A percentile compares a stretch with the other conserved stretches of the same genome.
phyloP scores from a whole-genome alignment of 2,888 invertebrate species.

The Lobophora halterata region DNA sequence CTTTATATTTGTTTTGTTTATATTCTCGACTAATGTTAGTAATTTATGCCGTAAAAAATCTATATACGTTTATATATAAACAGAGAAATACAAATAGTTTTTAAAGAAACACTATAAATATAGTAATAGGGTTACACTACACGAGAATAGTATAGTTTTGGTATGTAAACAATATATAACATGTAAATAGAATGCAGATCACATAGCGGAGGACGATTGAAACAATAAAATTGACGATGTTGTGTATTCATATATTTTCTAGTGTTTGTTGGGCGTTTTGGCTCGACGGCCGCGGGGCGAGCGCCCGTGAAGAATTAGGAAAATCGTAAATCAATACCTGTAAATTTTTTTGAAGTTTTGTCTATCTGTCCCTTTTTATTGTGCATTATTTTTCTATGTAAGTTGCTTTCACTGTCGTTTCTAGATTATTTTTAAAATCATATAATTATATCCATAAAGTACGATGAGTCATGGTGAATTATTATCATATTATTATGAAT shows the following conservation, averaged over 20 bases:
- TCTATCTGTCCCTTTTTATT: constrained; percentile 62
- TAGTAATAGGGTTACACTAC: constrained; percentile 74
- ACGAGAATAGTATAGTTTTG: constrained; percentile 78
- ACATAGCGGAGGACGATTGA: constrained; percentile 71
- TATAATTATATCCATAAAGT: constrained; percentile 79
- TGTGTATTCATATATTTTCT: constrained; percentile 27
- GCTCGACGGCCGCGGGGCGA: constrained; percentile 4
- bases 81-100: constrained; percentile 78
- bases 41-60: constrained; percentile 76
- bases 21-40: constrained; percentile 74
- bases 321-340: constrained; percentile 36
- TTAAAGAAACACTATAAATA: constrained; percentile 74
- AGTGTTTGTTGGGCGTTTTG: constrained; percentile 24
- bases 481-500: constrained; percentile 75
- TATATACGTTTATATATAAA: constrained; percentile 71
- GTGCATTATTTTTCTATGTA: constrained; percentile 76
- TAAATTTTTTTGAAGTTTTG: constrained; percentile 49
- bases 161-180: constrained; percentile 75
- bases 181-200: constrained; percentile 74
- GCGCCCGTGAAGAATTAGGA: constrained; percentile 11
- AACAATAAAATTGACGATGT: constrained; percentile 59
- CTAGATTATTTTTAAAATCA: constrained; percentile 78
- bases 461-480: constrained; percentile 73
- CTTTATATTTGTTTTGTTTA: constrained; percentile 58
- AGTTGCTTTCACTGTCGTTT: constrained; percentile 80